These are phyloP conservation scores for Halcyon chelicuti DNA, from an alignment of 2,797 vertebrate species.

Conservation along the genomic window DNA sequence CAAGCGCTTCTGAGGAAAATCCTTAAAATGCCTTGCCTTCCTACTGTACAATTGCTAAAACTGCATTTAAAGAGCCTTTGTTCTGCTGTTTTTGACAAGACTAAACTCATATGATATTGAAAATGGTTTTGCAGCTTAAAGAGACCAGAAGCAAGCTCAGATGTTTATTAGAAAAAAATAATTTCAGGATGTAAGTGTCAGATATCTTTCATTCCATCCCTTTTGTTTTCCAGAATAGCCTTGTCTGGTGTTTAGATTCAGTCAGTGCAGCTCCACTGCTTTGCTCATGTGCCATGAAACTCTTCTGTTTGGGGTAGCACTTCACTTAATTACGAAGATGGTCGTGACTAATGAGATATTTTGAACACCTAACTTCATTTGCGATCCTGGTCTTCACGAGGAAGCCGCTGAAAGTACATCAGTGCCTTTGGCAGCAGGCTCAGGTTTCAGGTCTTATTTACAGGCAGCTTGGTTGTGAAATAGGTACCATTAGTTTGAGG, in stretches of 20 bases:
- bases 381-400: background rate
- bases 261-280: background rate
- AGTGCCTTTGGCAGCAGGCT: background rate
- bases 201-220: background rate
- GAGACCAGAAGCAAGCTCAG: conserved; percentile 35
- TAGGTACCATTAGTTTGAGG: background rate
- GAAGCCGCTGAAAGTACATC: background rate
- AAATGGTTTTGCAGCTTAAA: background rate
- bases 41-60: background rate
- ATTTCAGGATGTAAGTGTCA: background rate
- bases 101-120: background rate
- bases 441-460: background rate
- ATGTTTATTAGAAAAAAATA: background rate
- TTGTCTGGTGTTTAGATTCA: background rate
- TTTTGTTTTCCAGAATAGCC: background rate
- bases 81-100: background rate
- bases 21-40: background rate
- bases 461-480: background rate
- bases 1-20: background rate
- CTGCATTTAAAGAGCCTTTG: background rate
- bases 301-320: background rate
- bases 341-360: background rate
- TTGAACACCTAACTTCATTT: background rate
- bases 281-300: background rate
- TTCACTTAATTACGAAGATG: background rate